phyloP scores from a whole-genome alignment of 1,140 invertebrate genomes.

The Cyrtorhinus lividipennis region DNA sequence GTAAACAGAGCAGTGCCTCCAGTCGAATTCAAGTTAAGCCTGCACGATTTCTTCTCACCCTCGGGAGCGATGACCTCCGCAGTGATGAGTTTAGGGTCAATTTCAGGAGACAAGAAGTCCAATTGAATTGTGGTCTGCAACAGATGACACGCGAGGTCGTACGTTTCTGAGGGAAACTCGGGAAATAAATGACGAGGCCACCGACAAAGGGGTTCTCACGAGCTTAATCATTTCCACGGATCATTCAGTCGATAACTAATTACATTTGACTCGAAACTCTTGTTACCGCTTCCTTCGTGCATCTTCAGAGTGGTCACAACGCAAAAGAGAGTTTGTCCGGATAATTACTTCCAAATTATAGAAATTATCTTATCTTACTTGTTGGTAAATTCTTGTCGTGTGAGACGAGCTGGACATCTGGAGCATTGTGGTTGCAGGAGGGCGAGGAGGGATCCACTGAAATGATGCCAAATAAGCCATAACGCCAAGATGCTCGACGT shows the following conservation, averaged over 20 bases:
- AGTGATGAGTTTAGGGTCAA: conserved; percentile 60
- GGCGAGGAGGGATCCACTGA: conserved; percentile 69
- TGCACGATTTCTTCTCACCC: conserved; percentile 40
- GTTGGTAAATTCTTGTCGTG: conserved; percentile 65
- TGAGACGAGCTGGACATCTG: conserved; percentile 59
- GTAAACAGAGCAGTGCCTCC: conserved; percentile 67
- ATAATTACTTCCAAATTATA: no score
- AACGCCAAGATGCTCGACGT: conserved; percentile 88
- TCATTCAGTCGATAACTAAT: no score
- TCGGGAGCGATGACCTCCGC: conserved; percentile 71
- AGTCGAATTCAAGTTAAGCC: conserved; percentile 46
- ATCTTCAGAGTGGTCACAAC: no score
- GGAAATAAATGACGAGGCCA: no score
- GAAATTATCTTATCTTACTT: no score
- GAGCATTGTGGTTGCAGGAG: conserved; percentile 62
- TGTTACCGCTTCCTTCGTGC: no score
- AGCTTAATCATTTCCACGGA: no score
- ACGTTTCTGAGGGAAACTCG: no score
- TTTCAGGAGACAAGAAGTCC: conserved; percentile 58
- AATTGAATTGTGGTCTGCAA: conserved; percentile 65
- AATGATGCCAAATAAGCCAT: conserved; percentile 89
- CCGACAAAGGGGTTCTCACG: no score
- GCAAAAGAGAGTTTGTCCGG: no score
- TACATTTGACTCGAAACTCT: no score
- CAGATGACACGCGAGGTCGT: background rate